Evolutionary conservation across 2,888 invertebrate species (phyloP), one percentile per base, ranked within the genome.

Genomic region (Chymomyza amoena): DNA sequence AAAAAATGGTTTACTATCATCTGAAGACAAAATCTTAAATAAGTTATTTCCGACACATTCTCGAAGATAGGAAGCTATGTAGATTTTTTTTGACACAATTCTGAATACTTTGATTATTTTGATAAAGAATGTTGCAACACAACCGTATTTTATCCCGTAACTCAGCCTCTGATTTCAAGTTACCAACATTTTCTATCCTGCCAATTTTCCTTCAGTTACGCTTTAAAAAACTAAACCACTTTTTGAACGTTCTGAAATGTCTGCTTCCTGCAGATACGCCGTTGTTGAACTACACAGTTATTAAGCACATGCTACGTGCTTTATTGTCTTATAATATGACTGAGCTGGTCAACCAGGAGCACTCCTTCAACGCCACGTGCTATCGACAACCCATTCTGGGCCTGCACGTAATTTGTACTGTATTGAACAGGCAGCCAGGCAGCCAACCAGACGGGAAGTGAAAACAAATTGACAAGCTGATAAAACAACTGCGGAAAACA

Each of bases 401-500:
- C 3, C 13, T 45, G 70, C 76, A 71, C 79, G 76, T 79, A 78
- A 84, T 83, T 81, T 78, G 74, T 79, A 69, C 74, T 66, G 66
- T 56, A 75, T 69, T 72, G 75, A 39, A 52, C 64, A 25, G 45
- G 16, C 56, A 50, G 69, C 59, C 60, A 20, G 57, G 13, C 9
- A 45, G 36, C 28, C 45, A 50, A 63, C 59, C 60, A 20, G 57
- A 13, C 52, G 54, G 15, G 6, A 57, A 57, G 64, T n/a, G 6
- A 45, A 60, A 72, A 75, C 68, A 81, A 81, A 83, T 86, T 84
- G 79, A 81, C 81, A 77, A 52, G 70, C 68, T 78, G 86, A 81
- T 83, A 83, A 85, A 79, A 72, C 74, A 32, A 57, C 16, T n/a
- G 54, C 61, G 61, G 68, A 69, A 74, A 72, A 67, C 66, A 68